Evolutionary conservation across 2,888 invertebrate genomes (phyloP).

Genomic region (Tipula confusa): DNA sequence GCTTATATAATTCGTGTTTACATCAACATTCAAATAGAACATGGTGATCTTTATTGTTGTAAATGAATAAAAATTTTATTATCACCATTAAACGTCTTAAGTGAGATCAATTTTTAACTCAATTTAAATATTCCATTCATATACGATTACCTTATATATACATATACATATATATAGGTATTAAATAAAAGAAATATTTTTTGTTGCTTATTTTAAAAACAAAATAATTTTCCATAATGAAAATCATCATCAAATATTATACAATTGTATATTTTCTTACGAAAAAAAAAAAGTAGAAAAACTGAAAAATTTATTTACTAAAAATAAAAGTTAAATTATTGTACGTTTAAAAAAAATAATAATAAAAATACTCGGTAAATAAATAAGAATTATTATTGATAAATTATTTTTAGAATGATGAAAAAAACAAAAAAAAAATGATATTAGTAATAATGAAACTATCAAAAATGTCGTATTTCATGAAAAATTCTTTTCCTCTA

Average conservation of each 20-base stretch:
- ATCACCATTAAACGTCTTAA: not conserved
- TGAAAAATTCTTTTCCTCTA: not conserved
- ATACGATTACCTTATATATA: too few relatives aligned
- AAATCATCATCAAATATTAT: not conserved
- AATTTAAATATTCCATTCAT: not conserved
- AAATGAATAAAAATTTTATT: conserved; percentile 15
- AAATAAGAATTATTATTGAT: conserved; percentile 25
- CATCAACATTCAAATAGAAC: not conserved
- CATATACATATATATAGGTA: too few relatives aligned
- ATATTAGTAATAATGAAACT: not conserved
- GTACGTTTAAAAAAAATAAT: not conserved
- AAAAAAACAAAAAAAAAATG: not conserved
- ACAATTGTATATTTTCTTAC: not conserved
- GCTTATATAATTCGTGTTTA: not conserved
- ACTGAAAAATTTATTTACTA: not conserved
- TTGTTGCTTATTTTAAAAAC: not conserved
- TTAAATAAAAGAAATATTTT: not conserved
- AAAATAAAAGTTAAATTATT: not conserved
- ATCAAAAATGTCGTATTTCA: not conserved
- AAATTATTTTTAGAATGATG: not conserved
- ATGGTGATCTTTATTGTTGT: not conserved
- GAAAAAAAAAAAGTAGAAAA: too few relatives aligned
- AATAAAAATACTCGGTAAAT: not conserved
- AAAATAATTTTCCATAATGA: not conserved
- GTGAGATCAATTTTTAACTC: conserved; percentile 17